Conservation (phyloP, 2,797 vertebrate genomes). For the Acipenser transmontanus region DNA sequence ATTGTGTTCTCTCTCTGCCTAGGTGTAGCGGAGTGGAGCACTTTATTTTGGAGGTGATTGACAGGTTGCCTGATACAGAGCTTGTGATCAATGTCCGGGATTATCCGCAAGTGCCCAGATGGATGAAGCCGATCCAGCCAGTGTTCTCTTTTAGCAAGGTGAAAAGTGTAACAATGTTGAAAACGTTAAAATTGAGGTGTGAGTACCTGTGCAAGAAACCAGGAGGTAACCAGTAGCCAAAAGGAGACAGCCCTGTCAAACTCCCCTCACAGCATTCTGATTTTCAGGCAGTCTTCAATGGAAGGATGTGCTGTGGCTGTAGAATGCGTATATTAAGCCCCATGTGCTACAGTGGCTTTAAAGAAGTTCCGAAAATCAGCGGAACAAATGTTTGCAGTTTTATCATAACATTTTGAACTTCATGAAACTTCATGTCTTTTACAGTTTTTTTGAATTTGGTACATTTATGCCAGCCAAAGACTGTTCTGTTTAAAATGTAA, state of each 20-base stretch:
- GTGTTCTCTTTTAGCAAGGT: slow-evolving; percentile 98
- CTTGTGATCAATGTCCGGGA: slow-evolving; percentile 95
- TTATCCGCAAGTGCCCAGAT: slow-evolving; percentile 88
- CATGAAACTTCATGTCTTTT: too few relatives aligned
- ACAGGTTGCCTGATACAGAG: slow-evolving; percentile 79
- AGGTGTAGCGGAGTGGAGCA: slow-evolving; percentile 96
- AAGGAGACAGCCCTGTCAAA: too few relatives aligned
- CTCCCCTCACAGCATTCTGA: too few relatives aligned
- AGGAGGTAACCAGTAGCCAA: too few relatives aligned
- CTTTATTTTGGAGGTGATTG: slow-evolving; percentile 80
- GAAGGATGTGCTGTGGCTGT: too few relatives aligned
- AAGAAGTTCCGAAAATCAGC: too few relatives aligned
- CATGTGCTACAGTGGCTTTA: too few relatives aligned
- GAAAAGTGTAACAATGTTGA: slow-evolving; percentile 1
- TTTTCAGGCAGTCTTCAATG: too few relatives aligned
- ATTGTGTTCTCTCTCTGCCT: slow-evolving; percentile 14
- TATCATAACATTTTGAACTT: not conserved
- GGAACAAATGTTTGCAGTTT: too few relatives aligned
- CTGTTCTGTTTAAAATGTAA: not conserved
- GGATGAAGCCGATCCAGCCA: slow-evolving; percentile 77
- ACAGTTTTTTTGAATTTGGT: too few relatives aligned
- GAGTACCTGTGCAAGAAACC: not conserved
- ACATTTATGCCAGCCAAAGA: too few relatives aligned
- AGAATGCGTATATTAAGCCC: too few relatives aligned
- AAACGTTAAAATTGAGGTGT: not conserved